Percentiles rank a stretch among this genome's conserved stretches.
Evolutionary conservation across 2,113 vertebrate genomes (phyloP).

Genomic region (Stigmatopora argus): DNA sequence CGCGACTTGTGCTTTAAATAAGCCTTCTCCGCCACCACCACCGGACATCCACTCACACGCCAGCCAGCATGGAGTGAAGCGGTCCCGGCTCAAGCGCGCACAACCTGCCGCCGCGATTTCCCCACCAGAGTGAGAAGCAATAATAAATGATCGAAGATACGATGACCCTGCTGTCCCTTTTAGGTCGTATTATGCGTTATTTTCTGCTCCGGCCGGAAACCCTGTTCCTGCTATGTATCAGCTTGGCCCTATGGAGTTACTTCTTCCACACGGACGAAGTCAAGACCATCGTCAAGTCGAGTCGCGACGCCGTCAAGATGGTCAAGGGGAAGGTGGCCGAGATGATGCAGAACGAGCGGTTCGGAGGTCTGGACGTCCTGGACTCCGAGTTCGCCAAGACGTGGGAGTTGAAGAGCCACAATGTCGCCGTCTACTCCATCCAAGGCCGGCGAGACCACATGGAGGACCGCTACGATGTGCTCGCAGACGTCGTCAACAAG

Average conservation of each 20-base stretch:
- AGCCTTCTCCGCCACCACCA: slow-evolving; percentile 16
- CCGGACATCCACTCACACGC: not conserved
- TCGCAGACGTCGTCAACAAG: slow-evolving; percentile 88
- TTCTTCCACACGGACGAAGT: slow-evolving; percentile 99
- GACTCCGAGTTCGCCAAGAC: slow-evolving; percentile 94
- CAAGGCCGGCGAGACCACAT: slow-evolving; percentile 96
- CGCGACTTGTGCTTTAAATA: slow-evolving; percentile 23
- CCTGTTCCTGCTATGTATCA: slow-evolving; percentile 92
- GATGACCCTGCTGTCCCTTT: slow-evolving; percentile 96
- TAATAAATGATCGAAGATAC: slow-evolving; percentile 96
- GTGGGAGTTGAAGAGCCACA: slow-evolving; percentile 93
- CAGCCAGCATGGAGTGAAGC: slow-evolving; percentile 57
- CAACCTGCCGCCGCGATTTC: slow-evolving; percentile 55
- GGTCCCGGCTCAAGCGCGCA: slow-evolving; percentile 30
- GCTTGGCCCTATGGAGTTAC: slow-evolving; percentile 96
- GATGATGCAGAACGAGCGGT: slow-evolving; percentile 93
- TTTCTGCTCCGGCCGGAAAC: slow-evolving; percentile 98
- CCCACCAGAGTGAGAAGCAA: slow-evolving; percentile 43
- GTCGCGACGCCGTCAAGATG: slow-evolving; percentile 95
- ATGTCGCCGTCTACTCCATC: slow-evolving; percentile 94
- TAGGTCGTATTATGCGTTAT: slow-evolving; percentile 98
- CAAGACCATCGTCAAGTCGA: slow-evolving; percentile 97
- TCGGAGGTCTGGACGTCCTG: slow-evolving; percentile 88
- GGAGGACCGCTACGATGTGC: slow-evolving; percentile 94
- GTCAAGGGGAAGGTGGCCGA: slow-evolving; percentile 97